Conservation (phyloP, 2,888 invertebrate genomes). For the Diachrysia chrysitis region DNA sequence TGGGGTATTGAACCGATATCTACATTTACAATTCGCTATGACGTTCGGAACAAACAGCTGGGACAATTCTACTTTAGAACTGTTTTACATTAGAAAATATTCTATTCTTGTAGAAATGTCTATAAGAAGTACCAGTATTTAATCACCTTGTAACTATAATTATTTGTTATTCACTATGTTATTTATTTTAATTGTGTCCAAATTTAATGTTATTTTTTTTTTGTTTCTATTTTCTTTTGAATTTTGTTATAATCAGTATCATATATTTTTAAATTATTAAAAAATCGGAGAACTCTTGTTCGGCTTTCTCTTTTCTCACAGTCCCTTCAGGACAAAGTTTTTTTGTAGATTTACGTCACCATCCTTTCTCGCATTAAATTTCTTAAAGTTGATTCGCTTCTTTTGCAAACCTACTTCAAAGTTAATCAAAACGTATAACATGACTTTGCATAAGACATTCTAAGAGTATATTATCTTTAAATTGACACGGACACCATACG, state of each 20-base stretch:
- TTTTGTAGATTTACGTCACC: background rate
- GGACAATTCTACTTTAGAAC: conserved; percentile 38
- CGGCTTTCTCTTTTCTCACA: conserved; percentile 1
- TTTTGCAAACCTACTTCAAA: conserved; percentile 2
- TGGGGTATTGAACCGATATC: conserved; percentile 68
- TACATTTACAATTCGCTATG: conserved; percentile 63
- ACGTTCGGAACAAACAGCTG: conserved; percentile 60
- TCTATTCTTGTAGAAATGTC: conserved; percentile 8
- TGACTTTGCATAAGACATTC: conserved; percentile 20
- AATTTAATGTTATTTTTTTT: no score
- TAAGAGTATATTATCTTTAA: conserved; percentile 38
- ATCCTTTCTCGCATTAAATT: background rate
- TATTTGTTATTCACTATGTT: background rate
- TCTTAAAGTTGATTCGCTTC: background rate
- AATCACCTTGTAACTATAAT: background rate
- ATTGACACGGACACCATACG: conserved; percentile 48
- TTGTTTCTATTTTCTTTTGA: background rate
- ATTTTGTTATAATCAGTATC: background rate
- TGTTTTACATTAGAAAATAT: conserved; percentile 29
- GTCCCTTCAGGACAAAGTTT: background rate
- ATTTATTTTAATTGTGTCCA: no score
- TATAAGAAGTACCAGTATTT: conserved; percentile 6
- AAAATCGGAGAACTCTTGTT: background rate
- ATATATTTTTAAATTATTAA: background rate
- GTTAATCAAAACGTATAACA: conserved; percentile 9